Conservation (phyloP, 2,113 vertebrate genomes). For the Platanista minor region DNA sequence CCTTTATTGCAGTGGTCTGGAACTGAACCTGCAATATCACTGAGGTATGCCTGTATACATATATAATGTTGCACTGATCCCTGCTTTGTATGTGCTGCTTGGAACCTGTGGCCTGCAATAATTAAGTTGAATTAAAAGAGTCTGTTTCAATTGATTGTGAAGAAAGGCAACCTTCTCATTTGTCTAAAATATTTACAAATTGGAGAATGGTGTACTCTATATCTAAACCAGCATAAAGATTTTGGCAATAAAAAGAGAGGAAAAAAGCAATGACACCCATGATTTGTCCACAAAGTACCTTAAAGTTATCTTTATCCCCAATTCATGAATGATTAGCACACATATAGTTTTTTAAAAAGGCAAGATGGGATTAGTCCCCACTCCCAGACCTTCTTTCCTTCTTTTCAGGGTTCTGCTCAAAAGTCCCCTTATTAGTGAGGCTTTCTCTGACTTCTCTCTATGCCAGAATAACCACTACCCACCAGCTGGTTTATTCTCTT, state of each 20-base stretch:
- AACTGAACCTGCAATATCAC: not conserved
- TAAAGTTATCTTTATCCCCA: not conserved
- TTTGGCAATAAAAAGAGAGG: not conserved
- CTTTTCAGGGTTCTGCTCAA: not conserved
- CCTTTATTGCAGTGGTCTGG: not conserved
- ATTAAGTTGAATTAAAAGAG: not conserved
- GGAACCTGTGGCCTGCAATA: not conserved
- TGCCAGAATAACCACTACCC: accelerated
- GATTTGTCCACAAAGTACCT: not conserved
- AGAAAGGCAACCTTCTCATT: not conserved
- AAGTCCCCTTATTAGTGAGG: not conserved
- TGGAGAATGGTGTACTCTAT: not conserved
- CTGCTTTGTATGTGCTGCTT: not conserved
- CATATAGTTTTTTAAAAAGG: not conserved
- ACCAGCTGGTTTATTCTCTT: not conserved
- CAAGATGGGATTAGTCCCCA: not conserved
- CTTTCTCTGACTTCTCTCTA: not conserved
- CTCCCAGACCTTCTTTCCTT: not conserved
- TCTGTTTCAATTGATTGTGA: not conserved
- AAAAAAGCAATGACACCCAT: not conserved
- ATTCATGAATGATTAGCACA: not conserved
- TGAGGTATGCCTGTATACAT: not conserved
- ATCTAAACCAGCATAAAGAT: not conserved
- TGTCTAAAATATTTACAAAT: not conserved
- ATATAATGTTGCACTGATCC: accelerated